phyloP scores from a whole-genome alignment of 2,888 invertebrate genomes.

The Argynnis bischoffii region DNA sequence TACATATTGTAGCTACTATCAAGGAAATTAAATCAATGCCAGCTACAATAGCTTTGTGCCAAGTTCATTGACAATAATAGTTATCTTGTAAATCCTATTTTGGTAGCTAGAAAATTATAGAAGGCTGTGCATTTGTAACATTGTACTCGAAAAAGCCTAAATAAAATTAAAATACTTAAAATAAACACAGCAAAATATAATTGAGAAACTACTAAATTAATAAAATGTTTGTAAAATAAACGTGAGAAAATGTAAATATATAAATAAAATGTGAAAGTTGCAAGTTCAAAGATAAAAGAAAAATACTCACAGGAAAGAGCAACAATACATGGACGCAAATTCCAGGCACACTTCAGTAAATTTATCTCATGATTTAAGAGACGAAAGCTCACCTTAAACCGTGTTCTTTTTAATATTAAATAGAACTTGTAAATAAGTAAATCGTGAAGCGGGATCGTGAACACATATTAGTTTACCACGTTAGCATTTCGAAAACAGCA shows the following conservation, averaged over 20 bases:
- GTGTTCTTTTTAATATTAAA: conserved; percentile 31
- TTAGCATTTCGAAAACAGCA: conserved; percentile 24
- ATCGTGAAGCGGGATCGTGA: conserved; percentile 26
- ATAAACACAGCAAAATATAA: neutral
- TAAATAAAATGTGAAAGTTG: conserved; percentile 11
- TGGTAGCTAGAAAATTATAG: neutral
- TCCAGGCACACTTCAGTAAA: conserved; percentile 42
- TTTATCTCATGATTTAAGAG: conserved; percentile 40
- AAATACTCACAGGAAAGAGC: conserved; percentile 79
- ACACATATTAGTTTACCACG: conserved; percentile 35
- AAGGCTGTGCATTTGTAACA: neutral
- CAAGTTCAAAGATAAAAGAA: conserved; percentile 27
- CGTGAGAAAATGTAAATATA: neutral
- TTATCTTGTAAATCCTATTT: conserved; percentile 4
- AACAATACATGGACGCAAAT: conserved; percentile 80
- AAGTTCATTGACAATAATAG: conserved; percentile 15
- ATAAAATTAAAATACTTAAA: conserved; percentile 10
- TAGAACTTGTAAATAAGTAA: conserved; percentile 20
- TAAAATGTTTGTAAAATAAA: neutral
- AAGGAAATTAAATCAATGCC: conserved; percentile 3
- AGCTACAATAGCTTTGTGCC: conserved; percentile 3
- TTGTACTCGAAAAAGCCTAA: neutral
- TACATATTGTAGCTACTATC: neutral
- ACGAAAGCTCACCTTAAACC: conserved; percentile 37
- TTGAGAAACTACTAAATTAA: neutral